Conservation (phyloP, 2,113 vertebrate genomes). For the Actinemys pallida region DNA sequence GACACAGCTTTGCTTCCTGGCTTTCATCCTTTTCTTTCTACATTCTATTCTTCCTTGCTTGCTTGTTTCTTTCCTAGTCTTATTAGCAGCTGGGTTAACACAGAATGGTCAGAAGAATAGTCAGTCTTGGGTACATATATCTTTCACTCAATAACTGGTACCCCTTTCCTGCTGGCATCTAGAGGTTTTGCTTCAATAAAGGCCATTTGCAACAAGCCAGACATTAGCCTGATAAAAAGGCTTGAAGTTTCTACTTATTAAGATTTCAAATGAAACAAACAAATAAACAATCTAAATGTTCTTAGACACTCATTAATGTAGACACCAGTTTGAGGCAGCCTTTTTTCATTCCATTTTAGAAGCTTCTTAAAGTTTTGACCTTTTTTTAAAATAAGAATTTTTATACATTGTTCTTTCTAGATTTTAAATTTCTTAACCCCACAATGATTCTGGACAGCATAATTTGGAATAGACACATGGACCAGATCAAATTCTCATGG, state of each 20-base stretch:
- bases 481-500: not conserved
- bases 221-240: not conserved
- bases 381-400: not conserved
- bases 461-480: not conserved
- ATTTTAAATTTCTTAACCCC: not conserved
- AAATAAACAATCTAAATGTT: not conserved
- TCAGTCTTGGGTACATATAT: not conserved
- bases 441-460: not conserved
- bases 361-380: not conserved
- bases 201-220: not conserved
- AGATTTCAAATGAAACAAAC: not conserved
- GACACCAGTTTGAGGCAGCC: not conserved
- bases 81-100: not conserved
- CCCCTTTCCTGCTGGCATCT: not conserved
- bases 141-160: not conserved
- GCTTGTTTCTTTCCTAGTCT: not conserved
- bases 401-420: not conserved
- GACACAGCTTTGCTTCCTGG: not conserved
- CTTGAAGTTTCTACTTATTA: fast-evolving
- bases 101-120: not conserved
- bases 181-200: not conserved
- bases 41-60: not conserved
- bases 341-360: not conserved
- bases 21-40: fast-evolving
- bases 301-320: fast-evolving